phyloP scores from a whole-genome alignment of 2,113 vertebrate genomes.

The Chaenocephalus aceratus region DNA sequence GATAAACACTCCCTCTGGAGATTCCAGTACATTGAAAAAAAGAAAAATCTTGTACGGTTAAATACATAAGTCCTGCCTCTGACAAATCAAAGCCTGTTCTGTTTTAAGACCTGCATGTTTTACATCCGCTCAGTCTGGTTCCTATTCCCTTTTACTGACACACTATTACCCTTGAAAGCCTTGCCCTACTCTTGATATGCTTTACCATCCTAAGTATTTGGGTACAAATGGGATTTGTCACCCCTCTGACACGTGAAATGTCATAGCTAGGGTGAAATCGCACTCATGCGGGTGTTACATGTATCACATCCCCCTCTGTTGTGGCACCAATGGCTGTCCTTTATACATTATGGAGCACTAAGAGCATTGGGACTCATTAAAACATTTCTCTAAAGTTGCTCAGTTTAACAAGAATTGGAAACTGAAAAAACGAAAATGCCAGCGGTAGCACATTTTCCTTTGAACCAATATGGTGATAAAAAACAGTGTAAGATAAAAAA shows the following conservation, averaged over 20 bases:
- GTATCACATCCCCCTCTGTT: neutral
- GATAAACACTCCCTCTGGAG: neutral
- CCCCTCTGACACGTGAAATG: constrained; percentile 12
- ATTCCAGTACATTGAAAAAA: neutral
- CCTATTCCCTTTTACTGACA: neutral
- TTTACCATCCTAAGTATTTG: neutral
- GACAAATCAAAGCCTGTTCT: neutral
- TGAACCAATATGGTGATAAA: neutral
- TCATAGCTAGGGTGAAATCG: constrained; percentile 6
- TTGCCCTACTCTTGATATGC: neutral
- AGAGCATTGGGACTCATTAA: neutral
- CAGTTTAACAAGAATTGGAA: neutral
- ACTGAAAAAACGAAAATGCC: neutral
- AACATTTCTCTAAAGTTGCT: neutral
- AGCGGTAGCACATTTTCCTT: neutral
- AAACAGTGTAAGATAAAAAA: neutral
- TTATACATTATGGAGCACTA: neutral
- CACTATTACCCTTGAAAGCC: neutral
- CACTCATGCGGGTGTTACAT: neutral
- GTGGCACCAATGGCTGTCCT: neutral
- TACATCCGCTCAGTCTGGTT: neutral
- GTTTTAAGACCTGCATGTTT: neutral
- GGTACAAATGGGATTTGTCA: constrained; percentile 23
- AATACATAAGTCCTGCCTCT: neutral
- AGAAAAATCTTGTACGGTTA: neutral